These are phyloP conservation scores for Trichogramma dendrolimi DNA, from an alignment of 2,888 invertebrate species.

Conservation along the genomic window DNA sequence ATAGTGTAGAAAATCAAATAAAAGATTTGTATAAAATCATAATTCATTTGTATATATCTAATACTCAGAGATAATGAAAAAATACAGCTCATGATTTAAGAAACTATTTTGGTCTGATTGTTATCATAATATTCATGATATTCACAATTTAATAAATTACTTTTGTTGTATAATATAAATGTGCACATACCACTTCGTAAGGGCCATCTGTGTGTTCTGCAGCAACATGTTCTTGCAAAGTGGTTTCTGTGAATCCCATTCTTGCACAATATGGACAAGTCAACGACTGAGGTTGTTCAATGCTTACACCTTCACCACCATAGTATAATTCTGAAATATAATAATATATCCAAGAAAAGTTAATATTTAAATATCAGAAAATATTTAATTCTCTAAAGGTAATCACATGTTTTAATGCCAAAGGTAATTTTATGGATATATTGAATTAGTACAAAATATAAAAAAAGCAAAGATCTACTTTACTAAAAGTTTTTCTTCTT, in stretches of 20 bases:
- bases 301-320: conserved; percentile 86
- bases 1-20: too few relatives aligned
- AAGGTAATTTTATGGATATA: not conserved
- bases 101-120: too few relatives aligned
- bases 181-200: conserved; percentile 73
- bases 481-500: conserved; percentile 2
- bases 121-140: too few relatives aligned
- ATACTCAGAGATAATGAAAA: too few relatives aligned
- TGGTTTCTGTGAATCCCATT: conserved; percentile 91
- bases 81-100: too few relatives aligned
- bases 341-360: not conserved
- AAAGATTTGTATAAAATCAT: too few relatives aligned
- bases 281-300: conserved; percentile 92
- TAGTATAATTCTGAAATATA: conserved; percentile 76
- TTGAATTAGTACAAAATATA: not conserved
- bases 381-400: not conserved
- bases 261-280: conserved; percentile 97
- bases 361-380: conserved; percentile 1
- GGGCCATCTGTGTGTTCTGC: conserved; percentile 88
- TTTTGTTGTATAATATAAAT: not conserved
- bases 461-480: not conserved
- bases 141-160: too few relatives aligned
- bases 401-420: not conserved
- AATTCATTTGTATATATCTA: too few relatives aligned
- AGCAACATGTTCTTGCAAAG: conserved; percentile 86